Conservation (phyloP, 2,888 invertebrate genomes). For the Xylophagus ater region DNA sequence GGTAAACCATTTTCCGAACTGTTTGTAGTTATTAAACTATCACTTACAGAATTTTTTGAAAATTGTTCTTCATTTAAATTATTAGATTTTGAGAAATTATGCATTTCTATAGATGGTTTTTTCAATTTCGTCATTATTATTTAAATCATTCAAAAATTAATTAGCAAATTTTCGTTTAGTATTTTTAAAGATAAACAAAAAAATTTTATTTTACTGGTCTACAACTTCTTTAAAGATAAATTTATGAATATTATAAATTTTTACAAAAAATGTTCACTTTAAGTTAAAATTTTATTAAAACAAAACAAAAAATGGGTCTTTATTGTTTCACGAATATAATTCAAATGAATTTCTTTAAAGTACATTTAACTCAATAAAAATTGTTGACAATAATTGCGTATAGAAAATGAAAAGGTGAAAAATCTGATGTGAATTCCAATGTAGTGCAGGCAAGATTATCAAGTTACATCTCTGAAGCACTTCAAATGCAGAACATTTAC, state of each 20-base stretch:
- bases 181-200: background rate
- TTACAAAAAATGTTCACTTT: no score
- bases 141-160: background rate
- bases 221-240: no score
- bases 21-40: background rate
- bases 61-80: background rate
- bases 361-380: no score
- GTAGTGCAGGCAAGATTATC: background rate
- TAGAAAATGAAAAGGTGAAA: no score
- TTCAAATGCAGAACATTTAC: background rate
- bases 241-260: no score
- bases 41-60: background rate
- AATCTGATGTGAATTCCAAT: no score
- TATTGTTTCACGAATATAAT: background rate
- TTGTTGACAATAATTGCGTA: no score
- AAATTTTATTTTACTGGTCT: no score
- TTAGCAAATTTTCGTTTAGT: background rate
- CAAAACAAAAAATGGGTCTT: no score
- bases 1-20: slow-evolving; percentile 24
- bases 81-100: background rate
- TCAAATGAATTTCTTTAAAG: no score
- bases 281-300: no score
- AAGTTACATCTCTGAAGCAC: background rate
- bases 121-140: background rate
- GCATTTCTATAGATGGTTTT: no score